phyloP scores from a whole-genome alignment of 2,797 vertebrate species.

The Cuniculus paca region DNA sequence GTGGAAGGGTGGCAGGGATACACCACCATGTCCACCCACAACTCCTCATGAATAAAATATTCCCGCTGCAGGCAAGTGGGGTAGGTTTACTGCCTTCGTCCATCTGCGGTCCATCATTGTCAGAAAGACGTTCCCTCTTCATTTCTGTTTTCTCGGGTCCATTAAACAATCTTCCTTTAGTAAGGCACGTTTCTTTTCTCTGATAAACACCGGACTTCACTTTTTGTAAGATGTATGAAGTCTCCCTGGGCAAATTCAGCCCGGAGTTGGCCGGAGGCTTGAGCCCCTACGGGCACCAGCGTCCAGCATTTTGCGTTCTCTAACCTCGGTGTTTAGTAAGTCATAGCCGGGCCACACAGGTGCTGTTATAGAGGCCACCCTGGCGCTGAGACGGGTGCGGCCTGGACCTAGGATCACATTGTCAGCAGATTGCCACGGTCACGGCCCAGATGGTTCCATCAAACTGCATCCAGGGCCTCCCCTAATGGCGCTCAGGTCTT shows the following conservation, averaged over 20 bases:
- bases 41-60: constrained; percentile 51
- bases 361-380: accelerated
- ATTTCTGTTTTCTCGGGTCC: neutral
- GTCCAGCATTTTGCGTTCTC: neutral
- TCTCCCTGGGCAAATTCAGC: neutral
- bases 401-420: accelerated
- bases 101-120: neutral
- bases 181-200: neutral
- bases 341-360: accelerated
- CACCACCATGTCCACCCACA: neutral
- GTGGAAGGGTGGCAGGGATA: neutral
- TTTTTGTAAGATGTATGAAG: neutral
- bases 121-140: neutral
- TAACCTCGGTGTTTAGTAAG: neutral
- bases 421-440: accelerated
- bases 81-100: neutral
- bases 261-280: neutral
- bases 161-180: neutral
- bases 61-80: constrained; percentile 37
- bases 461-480: neutral
- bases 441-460: neutral
- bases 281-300: accelerated
- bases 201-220: neutral
- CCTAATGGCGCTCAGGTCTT: neutral
- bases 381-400: accelerated